phyloP scores from a whole-genome alignment of 2,888 invertebrate species.

The Gonocerus acuteangulatus region DNA sequence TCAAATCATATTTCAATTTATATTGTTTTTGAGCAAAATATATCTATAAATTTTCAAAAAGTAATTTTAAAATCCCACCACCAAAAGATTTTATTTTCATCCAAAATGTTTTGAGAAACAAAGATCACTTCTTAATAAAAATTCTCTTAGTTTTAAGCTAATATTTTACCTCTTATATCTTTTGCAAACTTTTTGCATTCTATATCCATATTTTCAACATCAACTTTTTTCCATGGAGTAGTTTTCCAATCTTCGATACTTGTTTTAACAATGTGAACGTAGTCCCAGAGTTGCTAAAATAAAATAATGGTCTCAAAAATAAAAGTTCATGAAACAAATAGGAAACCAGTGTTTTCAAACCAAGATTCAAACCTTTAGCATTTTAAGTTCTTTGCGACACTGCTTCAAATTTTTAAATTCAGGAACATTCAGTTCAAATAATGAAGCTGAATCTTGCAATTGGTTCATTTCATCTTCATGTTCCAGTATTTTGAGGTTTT shows the following conservation, averaged over 20 bases:
- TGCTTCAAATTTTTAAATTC: constrained; percentile 89
- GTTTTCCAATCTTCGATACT: constrained; percentile 96
- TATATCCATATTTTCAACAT: constrained; percentile 97
- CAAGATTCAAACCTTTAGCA: constrained; percentile 61
- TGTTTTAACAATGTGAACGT: constrained; percentile 78
- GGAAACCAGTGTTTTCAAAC: neutral
- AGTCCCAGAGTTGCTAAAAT: constrained; percentile 87
- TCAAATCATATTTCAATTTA: no score
- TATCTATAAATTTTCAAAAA: no score
- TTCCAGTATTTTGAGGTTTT: constrained; percentile 66
- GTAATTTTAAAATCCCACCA: no score
- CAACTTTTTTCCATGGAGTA: constrained; percentile 92
- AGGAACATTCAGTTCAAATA: constrained; percentile 91
- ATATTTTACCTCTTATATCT: constrained; percentile 59
- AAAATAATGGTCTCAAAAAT: neutral
- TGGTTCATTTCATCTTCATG: constrained; percentile 79
- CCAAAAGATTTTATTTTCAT: no score
- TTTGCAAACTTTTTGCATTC: constrained; percentile 97
- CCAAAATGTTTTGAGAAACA: no score
- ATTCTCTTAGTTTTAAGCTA: no score
- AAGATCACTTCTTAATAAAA: no score
- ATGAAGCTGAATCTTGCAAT: constrained; percentile 79
- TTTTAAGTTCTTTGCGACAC: constrained; percentile 80
- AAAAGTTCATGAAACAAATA: neutral
- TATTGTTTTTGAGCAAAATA: no score